Base-by-base conservation (phyloP, 2,113 vertebrate genomes). In the Nipponia nippon region DNA sequence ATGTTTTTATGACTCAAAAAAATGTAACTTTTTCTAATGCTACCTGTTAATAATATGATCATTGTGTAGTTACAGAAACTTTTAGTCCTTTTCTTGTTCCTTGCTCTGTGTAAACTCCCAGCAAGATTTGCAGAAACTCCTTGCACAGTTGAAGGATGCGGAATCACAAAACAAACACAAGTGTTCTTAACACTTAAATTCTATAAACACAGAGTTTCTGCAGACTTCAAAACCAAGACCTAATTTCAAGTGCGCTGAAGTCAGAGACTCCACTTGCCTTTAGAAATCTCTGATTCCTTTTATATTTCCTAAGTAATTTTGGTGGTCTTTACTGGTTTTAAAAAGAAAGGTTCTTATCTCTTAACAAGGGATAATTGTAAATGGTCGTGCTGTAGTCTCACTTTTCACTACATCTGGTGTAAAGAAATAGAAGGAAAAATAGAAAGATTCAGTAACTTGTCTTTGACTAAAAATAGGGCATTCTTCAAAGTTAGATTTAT, bases 21-120 rank as follows among this genome's bases (percentile, higher is more conserved):
- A 22, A 34, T 2, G 1, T 1, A 21, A 6, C 8, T 19, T 42
- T 49, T 80, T 80, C 65, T 34, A 23, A 58, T 1, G 1, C 5
- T 78, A 20, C 4, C 8, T 62, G 7, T 66, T 87, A 72, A 46
- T 46, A 70, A 34, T 53, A 32, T 23, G 13, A 71, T 32, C 5
- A 40, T 16, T 38, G 6, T 34, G 6, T 11, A 73, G 13, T 26
- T 40, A 58, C 9, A 56, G 67, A 83, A 81, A 53, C 10, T 36
- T 86, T 21, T 29, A 50, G 26, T 47, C 22, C 3, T 53, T 78
- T 84, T 17, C 34, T 75, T 73, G 22, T 77, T 73, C 47, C 34
- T 75, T 73, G 22, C 73, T 73, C 47, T 7, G 8, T 18, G 13
- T 56, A 73, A 81, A 84, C 13, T 69, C 21, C 9, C 11, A 77